Base-by-base conservation (phyloP, 2,888 invertebrate genomes). In the Ophion obscuratus region DNA sequence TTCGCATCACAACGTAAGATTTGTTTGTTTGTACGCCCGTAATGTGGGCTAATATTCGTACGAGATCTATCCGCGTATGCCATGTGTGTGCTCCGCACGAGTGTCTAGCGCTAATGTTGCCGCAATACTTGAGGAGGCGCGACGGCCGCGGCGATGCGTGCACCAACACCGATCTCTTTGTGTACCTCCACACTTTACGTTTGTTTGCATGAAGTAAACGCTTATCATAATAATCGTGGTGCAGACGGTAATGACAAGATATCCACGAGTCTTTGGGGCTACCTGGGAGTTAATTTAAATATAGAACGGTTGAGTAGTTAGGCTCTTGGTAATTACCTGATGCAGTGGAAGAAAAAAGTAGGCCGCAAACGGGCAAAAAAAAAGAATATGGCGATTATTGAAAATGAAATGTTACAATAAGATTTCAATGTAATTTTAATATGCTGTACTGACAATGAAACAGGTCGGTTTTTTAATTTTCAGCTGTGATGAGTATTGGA, bases 191-290 rank as follows among this genome's bases (percentile, higher is more conserved):
- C 14, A 75, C 64, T 79, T 75, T 71, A 70, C 82, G 59, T 77
- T 83, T 80, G 80, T 85, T 83, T 83, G 66, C 83, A 85, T 85
- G 80, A 85, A 85, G 83, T 80, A 73, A 76, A 71, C 20, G 71
- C 76, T 75, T 64, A 77, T 85, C 80, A 77, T 36, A 81, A 81
- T 70, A 85, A 79, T 61, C 47, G 53, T 75, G 47, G 66, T 68
- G 24, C 27, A 64, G n/a, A 11, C 79, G 75, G 66, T 14, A 17
- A 59, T 14, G 71, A 27, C 53, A 71, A 75, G 66, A 76, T 75
- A 78, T 82, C 44, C 66, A 31, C 57, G 14, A 66, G 68, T 74
- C 57, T 64, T 57, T 9, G 4, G 20, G 61, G 14, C 2, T 40
- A 67, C 4, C 64, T 64, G 66, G 66, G 7, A 31, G 31, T 24